Base-by-base conservation (phyloP, 1,140 invertebrate genomes). In the Helicoverpa zea region DNA sequence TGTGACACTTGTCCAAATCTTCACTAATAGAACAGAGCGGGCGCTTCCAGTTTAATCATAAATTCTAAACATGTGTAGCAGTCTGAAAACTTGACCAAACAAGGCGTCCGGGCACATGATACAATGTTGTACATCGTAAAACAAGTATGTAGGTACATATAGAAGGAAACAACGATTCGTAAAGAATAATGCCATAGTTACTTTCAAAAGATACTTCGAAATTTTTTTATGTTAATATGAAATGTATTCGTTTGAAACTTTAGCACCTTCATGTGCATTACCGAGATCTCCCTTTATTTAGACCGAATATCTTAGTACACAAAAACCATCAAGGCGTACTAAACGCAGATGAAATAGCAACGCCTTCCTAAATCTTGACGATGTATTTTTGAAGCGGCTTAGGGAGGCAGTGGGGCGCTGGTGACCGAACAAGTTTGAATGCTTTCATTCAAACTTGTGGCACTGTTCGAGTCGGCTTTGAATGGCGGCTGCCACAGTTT, bases 401-500 rank as follows among this genome's bases (percentile, higher is more conserved):
- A 43, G 59, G 43, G 35, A 77, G 78, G 16, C 58, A 54, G 64
- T 35, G 56, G 74, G 70, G 66, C 35, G 61, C 59, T 66, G 54
- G 73, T 76, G 80, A 81, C 85, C 81, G 86, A 84, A 84, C 64
- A 88, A 93, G 84, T 93, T 92, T 88, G 84, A 90, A 92, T 88
- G 90, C 86, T 89, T 91, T 88, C 88, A 91, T 93, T 90, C 83
- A 90, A 93, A 93, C 82, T 92, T 92, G 86, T 79, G 84, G 82
- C 79, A 81, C 61, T 63, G 80, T 82, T 83, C 76, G 75, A 63
- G 76, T 74, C 70, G 81, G 81, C 83, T 84, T 89, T 90, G 87
- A 92, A 91, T 90, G 86, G 87, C 85, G 86, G 87, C 87, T 86
- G 84, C 80, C 84, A 87, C 84, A 85, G 83, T 89, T 88, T 83